These are phyloP conservation scores for Antedon mediterranea DNA, from an alignment of 53 echinoderm and acorn worm genomes.

Conservation along the genomic window DNA sequence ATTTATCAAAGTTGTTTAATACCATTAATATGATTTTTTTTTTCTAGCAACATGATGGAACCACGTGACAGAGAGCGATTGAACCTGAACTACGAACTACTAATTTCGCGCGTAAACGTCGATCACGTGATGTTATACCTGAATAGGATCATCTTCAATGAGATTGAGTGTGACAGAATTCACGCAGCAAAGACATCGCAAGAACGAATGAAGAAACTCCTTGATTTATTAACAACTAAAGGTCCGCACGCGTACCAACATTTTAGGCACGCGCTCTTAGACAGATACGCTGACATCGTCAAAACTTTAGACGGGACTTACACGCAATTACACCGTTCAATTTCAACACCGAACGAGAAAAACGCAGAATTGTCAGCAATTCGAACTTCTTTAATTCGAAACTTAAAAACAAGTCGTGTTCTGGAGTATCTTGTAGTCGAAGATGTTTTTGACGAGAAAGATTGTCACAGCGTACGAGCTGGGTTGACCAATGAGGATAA, in stretches of 20 bases:
- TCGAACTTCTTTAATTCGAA: conserved; percentile 51
- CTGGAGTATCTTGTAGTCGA: conserved; percentile 38
- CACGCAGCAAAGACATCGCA: conserved; percentile 20
- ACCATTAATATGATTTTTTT: too few relatives aligned
- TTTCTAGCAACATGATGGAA: conserved; percentile 27
- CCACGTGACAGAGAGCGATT: conserved; percentile 49
- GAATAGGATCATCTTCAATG: conserved; percentile 43
- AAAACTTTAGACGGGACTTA: conserved; percentile 42
- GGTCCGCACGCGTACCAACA: conserved; percentile 71
- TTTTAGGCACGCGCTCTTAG: conserved; percentile 64
- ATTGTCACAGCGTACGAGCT: conserved; percentile 45
- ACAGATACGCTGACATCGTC: conserved; percentile 56
- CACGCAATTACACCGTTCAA: not conserved
- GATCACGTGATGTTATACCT: conserved; percentile 62
- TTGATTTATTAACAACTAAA: conserved; percentile 49
- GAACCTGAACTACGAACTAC: conserved; percentile 29
- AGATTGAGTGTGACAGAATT: conserved; percentile 69
- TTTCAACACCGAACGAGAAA: not conserved
- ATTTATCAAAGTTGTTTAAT: too few relatives aligned
- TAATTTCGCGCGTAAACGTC: conserved; percentile 40
- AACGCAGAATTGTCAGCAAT: conserved; percentile 24
- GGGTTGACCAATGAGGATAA: conserved; percentile 47
- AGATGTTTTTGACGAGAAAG: conserved; percentile 39
- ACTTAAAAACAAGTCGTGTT: conserved; percentile 49
- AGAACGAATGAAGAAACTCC: conserved; percentile 43